Conservation (phyloP, 2,888 invertebrate genomes). For the Synanthedon tipuliformis region DNA sequence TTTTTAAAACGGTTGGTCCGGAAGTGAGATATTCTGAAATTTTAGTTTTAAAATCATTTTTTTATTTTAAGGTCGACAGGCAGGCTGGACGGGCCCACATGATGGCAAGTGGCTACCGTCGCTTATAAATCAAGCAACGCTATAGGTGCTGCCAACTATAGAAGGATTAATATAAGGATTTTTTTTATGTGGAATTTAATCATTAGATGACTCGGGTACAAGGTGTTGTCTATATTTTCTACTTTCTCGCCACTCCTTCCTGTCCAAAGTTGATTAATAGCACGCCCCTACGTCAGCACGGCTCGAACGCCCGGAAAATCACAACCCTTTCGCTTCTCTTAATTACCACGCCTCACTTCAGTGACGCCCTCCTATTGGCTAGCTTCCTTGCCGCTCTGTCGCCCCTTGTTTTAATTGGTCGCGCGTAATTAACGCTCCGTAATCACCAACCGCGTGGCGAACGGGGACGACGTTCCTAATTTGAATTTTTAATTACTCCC, state of each 20-base stretch:
- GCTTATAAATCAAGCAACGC: too few relatives aligned
- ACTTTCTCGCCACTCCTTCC: conserved; percentile 28
- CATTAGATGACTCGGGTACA: too few relatives aligned
- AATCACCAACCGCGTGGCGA: conserved; percentile 56
- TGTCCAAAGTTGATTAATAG: conserved; percentile 48
- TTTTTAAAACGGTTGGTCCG: too few relatives aligned
- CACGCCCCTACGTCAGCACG: conserved; percentile 33
- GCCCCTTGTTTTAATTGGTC: conserved; percentile 62
- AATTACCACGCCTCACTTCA: conserved; percentile 68
- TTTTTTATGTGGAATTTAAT: too few relatives aligned
- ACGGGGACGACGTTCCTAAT: conserved; percentile 56
- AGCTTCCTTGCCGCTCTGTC: conserved; percentile 32
- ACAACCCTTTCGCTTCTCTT: conserved; percentile 63
- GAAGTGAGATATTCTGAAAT: too few relatives aligned
- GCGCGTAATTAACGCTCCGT: conserved; percentile 59
- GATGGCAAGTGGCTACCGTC: too few relatives aligned
- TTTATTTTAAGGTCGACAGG: too few relatives aligned
- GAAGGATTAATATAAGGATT: too few relatives aligned
- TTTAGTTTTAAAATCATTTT: too few relatives aligned
- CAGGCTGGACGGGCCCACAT: too few relatives aligned
- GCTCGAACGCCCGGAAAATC: conserved; percentile 53
- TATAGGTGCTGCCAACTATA: too few relatives aligned
- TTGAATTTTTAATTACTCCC: conserved; percentile 64
- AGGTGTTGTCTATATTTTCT: too few relatives aligned
- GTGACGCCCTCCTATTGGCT: conserved; percentile 49